A percentile compares a stretch with the other conserved stretches of the same genome.
Evolutionary conservation across 2,888 invertebrate species (phyloP).

Genomic region (Pheosia tremula): DNA sequence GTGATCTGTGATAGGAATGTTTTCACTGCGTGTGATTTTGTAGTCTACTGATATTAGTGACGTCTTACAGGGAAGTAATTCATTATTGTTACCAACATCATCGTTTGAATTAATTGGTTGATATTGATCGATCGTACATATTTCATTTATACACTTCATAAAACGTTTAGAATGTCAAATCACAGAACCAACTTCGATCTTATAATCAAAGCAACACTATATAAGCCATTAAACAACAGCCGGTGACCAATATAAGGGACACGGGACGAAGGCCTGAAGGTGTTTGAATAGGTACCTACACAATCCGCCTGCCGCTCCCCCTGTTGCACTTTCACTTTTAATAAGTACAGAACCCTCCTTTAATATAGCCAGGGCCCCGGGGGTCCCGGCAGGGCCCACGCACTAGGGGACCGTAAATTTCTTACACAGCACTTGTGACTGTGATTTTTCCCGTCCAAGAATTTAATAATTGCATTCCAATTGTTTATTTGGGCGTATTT

Average conservation of each 20-base stretch:
- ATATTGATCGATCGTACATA: too few species aligned
- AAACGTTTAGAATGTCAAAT: too few species aligned
- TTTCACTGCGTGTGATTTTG: too few species aligned
- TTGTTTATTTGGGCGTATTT: slow-evolving; percentile 41
- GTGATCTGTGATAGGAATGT: too few species aligned
- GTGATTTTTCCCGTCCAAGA: slow-evolving; percentile 64
- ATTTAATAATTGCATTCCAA: slow-evolving; percentile 67
- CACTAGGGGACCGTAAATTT: slow-evolving; percentile 64
- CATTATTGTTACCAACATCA: too few species aligned
- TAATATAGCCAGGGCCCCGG: slow-evolving; percentile 72
- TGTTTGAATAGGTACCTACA: slow-evolving; percentile 53
- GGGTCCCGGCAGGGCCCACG: slow-evolving; percentile 59
- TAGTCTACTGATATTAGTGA: too few species aligned
- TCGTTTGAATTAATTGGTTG: too few species aligned
- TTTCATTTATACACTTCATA: too few species aligned
- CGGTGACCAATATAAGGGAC: slow-evolving; percentile 47
- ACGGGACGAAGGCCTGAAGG: slow-evolving; percentile 57
- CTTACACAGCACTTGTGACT: slow-evolving; percentile 54
- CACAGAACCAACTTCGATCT: too few species aligned
- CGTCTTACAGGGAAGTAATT: too few species aligned
- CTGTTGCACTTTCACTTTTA: slow-evolving; percentile 68
- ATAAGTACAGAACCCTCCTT: slow-evolving; percentile 74
- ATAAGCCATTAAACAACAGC: slow-evolving; percentile 28
- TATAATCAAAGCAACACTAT: slow-evolving; percentile 7
- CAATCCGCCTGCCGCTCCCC: slow-evolving; percentile 25